Percentiles rank a stretch among this genome's conserved stretches.
These are phyloP conservation scores for Dugesia japonica DNA, from an alignment of 2,888 invertebrate species.

Conservation along the genomic window DNA sequence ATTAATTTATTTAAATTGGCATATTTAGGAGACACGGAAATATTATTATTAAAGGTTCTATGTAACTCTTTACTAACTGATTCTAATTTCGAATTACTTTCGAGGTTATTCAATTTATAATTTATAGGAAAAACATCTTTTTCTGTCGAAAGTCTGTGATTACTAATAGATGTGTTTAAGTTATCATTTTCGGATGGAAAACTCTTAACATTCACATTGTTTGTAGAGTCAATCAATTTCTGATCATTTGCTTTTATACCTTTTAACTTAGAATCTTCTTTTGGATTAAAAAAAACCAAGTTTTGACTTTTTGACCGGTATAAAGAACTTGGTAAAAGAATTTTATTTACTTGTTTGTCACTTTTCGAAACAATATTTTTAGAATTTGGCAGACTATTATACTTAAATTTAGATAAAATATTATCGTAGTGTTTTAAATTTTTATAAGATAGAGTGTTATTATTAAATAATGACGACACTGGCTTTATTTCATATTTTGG, in stretches of 20 bases:
- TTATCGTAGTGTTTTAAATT: neutral
- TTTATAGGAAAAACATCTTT: neutral
- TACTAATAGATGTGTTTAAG: neutral
- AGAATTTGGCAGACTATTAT: neutral
- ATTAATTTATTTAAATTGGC: neutral
- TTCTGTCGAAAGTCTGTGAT: neutral
- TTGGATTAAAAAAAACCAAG: neutral
- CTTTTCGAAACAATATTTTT: neutral
- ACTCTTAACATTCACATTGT: neutral
- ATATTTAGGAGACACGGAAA: neutral
- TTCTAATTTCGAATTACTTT: neutral
- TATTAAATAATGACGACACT: neutral
- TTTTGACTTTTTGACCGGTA: neutral
- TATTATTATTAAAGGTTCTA: neutral
- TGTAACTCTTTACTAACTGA: neutral
- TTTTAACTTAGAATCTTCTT: constrained; percentile 3
- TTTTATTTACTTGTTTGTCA: neutral
- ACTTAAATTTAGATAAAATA: neutral
- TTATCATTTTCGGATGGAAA: neutral
- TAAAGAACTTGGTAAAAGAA: neutral
- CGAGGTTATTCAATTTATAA: neutral
- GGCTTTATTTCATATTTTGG: neutral
- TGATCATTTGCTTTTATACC: neutral
- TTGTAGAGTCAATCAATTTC: neutral
- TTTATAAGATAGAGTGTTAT: neutral